Evolutionary conservation across 1,140 invertebrate species (phyloP), one percentile per base, ranked within the genome.

Genomic region (Cydia strobilella): DNA sequence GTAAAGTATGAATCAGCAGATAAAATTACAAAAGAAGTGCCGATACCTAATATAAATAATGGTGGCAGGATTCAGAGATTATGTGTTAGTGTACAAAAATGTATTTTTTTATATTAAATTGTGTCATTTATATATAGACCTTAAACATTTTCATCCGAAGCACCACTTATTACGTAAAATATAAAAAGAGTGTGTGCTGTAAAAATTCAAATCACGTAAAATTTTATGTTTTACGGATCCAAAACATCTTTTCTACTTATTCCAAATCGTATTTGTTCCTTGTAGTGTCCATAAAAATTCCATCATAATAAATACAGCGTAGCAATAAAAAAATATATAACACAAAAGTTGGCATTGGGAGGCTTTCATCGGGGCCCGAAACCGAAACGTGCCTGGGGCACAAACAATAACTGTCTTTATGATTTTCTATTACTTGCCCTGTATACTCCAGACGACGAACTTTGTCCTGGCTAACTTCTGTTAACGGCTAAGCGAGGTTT

Each of bases 381-480:
- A 72, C 23, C 25, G 42, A 72, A 72, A 72, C 71, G 71, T 72
- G 71, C 45, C 13, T n/a, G n/a, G 71, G 42, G 69, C 71, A 48
- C 45, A 51, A 72, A 72, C 71, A 72, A 31, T 72, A 71, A 13
- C 4, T 25, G 39, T 27, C 20, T 72, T 72, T 72, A 72, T 23
- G 71, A 72, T 72, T 72, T 72, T 72, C 71, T 72, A 72, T 72
- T 72, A 72, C 23, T 51, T 15, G 20, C n/a, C 12, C n/a, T 15
- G 15, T 35, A 35, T 35, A 18, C 65, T 39, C 15, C n/a, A 35
- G 31, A 6, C 27, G 25, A 69, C 2, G 18, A 69, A 69, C 65
- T 69, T 69, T 69, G 65, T 42, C 65, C 31, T 4, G 3, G 27
- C 65, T 10, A 69, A 69, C 65, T 69, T 69, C 31, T 42, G 31